These are phyloP conservation scores for Epiblema foenella DNA, from an alignment of 2,888 invertebrate genomes.

Conservation along the genomic window DNA sequence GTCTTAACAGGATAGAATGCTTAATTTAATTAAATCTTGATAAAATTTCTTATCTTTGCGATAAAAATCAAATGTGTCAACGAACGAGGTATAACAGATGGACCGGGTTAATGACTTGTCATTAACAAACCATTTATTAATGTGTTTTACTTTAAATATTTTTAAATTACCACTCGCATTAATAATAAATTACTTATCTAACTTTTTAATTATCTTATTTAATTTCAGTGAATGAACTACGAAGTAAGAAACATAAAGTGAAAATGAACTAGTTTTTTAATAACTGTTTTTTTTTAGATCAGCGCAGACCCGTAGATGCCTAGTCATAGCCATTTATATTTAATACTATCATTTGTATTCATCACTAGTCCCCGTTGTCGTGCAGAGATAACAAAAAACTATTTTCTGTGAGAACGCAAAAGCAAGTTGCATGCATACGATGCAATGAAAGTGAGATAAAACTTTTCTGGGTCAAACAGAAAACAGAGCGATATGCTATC, in stretches of 20 bases:
- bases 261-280: neutral
- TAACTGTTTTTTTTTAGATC: neutral
- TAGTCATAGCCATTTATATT: neutral
- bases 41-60: slow-evolving; percentile 10
- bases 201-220: neutral
- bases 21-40: slow-evolving; percentile 5
- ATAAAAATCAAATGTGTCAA: slow-evolving; percentile 24
- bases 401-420: slow-evolving; percentile 7
- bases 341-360: neutral
- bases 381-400: neutral
- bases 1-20: neutral
- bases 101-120: slow-evolving; percentile 14
- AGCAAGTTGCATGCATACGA: slow-evolving; percentile 17
- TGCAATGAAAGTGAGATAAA: slow-evolving; percentile 21
- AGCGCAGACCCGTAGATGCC: neutral
- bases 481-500: slow-evolving; percentile 24
- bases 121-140: slow-evolving; percentile 7
- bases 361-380: neutral
- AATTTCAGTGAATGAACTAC: neutral
- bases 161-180: slow-evolving; percentile 1
- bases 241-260: neutral
- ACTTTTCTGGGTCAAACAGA: slow-evolving; percentile 26
- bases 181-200: neutral
- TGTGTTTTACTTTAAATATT: slow-evolving; percentile 7
- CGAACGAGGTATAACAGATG: neutral